phyloP scores from a whole-genome alignment of 1,140 invertebrate species.

The Bombus fervidus region DNA sequence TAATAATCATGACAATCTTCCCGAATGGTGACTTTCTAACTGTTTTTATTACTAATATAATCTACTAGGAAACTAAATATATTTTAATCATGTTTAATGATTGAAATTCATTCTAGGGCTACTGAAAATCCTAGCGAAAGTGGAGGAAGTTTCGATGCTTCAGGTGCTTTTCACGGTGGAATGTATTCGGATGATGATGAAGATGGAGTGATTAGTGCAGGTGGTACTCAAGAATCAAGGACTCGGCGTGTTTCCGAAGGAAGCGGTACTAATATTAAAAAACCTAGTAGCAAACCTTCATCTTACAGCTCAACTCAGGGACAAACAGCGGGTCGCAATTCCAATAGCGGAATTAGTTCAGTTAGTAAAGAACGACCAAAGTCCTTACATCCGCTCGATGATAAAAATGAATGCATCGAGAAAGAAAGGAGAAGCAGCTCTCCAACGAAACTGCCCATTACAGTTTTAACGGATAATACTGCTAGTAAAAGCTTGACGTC shows the following conservation, averaged over 20 bases:
- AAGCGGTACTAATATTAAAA: conserved; percentile 63
- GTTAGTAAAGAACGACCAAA: conserved; percentile 70
- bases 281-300: conserved; percentile 56
- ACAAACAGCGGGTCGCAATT: conserved; percentile 63
- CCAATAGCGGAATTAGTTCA: conserved; percentile 49
- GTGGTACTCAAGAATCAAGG: conserved; percentile 67
- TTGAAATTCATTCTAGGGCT: conserved; percentile 79
- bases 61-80: conserved; percentile 25
- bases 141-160: conserved; percentile 93
- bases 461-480: conserved; percentile 27
- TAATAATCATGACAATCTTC: conserved; percentile 85
- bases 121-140: conserved; percentile 89
- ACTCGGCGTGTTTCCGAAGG: conserved; percentile 78
- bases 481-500: conserved; percentile 51
- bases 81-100: conserved; percentile 49
- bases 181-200: conserved; percentile 85
- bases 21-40: conserved; percentile 84
- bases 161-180: conserved; percentile 90
- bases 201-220: conserved; percentile 65
- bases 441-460: conserved; percentile 42
- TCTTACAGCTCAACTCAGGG: conserved; percentile 49
- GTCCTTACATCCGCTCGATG: conserved; percentile 67
- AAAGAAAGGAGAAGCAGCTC: conserved; percentile 68
- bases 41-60: conserved; percentile 25
- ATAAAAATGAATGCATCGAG: conserved; percentile 61